phyloP scores from a whole-genome alignment of 2,888 invertebrate species.

The Leucophora obtusa region DNA sequence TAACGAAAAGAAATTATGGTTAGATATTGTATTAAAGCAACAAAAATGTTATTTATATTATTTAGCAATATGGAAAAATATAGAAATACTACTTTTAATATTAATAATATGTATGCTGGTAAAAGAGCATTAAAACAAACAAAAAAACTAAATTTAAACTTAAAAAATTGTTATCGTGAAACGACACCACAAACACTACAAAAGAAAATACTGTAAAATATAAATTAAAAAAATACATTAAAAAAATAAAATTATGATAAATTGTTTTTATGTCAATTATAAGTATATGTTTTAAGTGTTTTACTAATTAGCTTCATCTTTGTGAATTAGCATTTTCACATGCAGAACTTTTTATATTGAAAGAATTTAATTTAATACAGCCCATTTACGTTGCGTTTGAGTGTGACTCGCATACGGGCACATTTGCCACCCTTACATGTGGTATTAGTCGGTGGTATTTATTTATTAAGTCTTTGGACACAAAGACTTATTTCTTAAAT shows the following conservation, averaged over 20 bases:
- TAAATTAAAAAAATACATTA: conserved; percentile 13
- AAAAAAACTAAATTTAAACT: conserved; percentile 37
- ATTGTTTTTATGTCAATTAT: conserved; percentile 61
- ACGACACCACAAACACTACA: conserved; percentile 45
- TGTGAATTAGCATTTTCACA: too few relatives aligned
- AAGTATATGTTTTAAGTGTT: conserved; percentile 33
- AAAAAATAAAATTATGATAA: conserved; percentile 39
- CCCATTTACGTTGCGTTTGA: too few relatives aligned
- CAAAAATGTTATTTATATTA: conserved; percentile 47
- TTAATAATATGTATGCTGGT: conserved; percentile 36
- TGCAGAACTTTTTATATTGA: too few relatives aligned
- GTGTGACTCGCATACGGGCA: too few relatives aligned
- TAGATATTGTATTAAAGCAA: conserved; percentile 9
- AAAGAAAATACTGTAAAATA: conserved; percentile 47
- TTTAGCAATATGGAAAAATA: conserved; percentile 1
- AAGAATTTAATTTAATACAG: too few relatives aligned
- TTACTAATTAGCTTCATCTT: conserved; percentile 1
- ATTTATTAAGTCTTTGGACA: too few relatives aligned
- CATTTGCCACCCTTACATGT: too few relatives aligned
- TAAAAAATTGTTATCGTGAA: conserved; percentile 55
- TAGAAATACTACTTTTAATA: conserved; percentile 27
- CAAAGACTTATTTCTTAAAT: too few relatives aligned
- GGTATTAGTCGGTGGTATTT: too few relatives aligned
- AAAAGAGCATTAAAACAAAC: conserved; percentile 20
- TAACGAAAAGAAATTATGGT: not conserved